A percentile compares a stretch with the other conserved stretches of the same genome.
Evolutionary conservation across 2,797 vertebrate genomes (phyloP).

Genomic region (Ispidina picta): DNA sequence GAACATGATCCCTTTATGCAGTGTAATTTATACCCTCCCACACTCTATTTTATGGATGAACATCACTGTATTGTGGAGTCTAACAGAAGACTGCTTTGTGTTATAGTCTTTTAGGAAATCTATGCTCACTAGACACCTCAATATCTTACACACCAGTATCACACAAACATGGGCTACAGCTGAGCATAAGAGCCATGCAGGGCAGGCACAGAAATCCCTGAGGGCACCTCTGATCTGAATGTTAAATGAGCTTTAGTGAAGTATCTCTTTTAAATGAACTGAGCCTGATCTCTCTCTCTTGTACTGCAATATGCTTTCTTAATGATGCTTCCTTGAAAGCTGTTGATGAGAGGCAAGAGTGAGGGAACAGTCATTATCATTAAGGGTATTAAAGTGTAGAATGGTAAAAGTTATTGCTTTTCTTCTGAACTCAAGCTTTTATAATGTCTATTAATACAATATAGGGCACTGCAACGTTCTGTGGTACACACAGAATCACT

Average conservation of each 20-base stretch:
- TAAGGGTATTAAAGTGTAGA: neutral
- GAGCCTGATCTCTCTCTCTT: neutral
- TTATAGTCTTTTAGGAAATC: neutral
- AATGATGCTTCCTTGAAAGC: constrained; percentile 22
- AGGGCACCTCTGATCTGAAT: neutral
- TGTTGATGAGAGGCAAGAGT: neutral
- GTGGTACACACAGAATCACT: neutral
- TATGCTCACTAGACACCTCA: neutral
- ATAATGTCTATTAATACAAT: neutral
- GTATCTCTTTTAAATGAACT: neutral
- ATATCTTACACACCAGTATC: neutral
- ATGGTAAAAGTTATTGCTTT: neutral
- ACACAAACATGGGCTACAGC: neutral
- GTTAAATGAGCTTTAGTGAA: neutral
- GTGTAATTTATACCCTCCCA: neutral
- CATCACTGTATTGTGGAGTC: neutral
- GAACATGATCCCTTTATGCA: neutral
- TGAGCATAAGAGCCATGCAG: neutral
- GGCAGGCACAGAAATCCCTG: neutral
- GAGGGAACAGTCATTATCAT: neutral
- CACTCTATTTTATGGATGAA: neutral
- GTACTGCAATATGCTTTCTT: neutral
- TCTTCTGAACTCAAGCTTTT: neutral
- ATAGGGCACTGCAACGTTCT: neutral
- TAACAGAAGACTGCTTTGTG: neutral